Conservation (phyloP, 2,113 vertebrate genomes). For the Trochalopteron elliotii region DNA sequence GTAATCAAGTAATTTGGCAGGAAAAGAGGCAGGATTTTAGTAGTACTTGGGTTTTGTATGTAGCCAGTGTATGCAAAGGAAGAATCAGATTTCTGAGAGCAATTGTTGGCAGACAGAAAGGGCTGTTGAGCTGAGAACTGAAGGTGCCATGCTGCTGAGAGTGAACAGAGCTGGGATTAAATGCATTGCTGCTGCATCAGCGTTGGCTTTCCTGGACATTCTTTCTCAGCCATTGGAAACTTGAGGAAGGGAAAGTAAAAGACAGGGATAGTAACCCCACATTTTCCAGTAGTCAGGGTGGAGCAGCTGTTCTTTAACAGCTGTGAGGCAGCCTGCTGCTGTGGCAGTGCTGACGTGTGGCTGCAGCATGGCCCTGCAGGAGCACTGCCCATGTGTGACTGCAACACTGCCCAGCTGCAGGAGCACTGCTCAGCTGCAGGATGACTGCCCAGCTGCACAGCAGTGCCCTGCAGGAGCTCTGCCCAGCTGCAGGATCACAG, state of each 20-base stretch:
- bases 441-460: too few relatives aligned
- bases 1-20: not conserved
- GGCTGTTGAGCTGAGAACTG: not conserved
- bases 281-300: not conserved
- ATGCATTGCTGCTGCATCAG: not conserved
- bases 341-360: not conserved
- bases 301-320: not conserved
- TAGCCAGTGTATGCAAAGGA: not conserved
- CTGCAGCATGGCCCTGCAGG: not conserved
- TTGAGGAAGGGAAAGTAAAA: not conserved
- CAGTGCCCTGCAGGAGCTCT: too few relatives aligned
- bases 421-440: too few relatives aligned
- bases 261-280: not conserved
- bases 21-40: not conserved
- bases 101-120: not conserved
- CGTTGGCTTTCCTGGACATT: not conserved
- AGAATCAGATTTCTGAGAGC: slow-evolving; percentile 8
- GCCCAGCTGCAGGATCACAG: too few relatives aligned
- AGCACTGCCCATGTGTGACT: not conserved
- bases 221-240: not conserved
- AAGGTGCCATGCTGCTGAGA: not conserved
- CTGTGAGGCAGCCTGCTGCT: not conserved
- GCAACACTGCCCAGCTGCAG: not conserved
- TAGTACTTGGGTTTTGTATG: not conserved
- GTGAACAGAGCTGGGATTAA: not conserved